These are phyloP conservation scores for Drosophila pseudotakahashii DNA, from an alignment of 2,888 invertebrate genomes.

Conservation along the genomic window DNA sequence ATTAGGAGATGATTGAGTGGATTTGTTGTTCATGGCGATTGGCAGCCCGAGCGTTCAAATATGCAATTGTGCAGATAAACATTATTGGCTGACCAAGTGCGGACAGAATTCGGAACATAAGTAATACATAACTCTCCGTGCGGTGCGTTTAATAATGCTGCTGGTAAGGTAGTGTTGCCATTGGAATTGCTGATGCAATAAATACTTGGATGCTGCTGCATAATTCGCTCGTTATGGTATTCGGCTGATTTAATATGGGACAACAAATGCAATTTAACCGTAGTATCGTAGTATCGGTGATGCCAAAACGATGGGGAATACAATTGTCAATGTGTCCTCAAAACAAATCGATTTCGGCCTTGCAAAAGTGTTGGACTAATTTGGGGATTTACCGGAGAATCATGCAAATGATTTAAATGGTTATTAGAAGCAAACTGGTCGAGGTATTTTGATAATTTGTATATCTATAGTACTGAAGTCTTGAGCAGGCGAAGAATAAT, in stretches of 20 bases:
- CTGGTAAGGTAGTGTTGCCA: conserved; percentile 33
- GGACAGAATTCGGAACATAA: conserved; percentile 55
- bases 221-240: conserved; percentile 48
- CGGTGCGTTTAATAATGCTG: conserved; percentile 32
- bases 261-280: conserved; percentile 20
- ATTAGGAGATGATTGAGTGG: conserved; percentile 78
- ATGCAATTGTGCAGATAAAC: conserved; percentile 62
- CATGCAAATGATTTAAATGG: conserved; percentile 2
- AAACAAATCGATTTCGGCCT: neutral
- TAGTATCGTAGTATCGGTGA: neutral
- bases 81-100: conserved; percentile 59
- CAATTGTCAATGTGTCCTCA: conserved; percentile 1
- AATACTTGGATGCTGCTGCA: conserved; percentile 23
- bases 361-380: neutral
- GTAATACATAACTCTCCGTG: conserved; percentile 55
- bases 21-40: conserved; percentile 68
- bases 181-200: conserved; percentile 32
- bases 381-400: neutral
- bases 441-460: neutral
- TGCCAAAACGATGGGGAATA: neutral
- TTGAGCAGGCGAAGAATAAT: too few relatives aligned
- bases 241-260: conserved; percentile 40
- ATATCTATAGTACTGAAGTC: neutral
- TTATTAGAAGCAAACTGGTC: neutral
- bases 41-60: conserved; percentile 57